phyloP scores from a whole-genome alignment of 1,140 invertebrate species.

The Orchestia grillus region DNA sequence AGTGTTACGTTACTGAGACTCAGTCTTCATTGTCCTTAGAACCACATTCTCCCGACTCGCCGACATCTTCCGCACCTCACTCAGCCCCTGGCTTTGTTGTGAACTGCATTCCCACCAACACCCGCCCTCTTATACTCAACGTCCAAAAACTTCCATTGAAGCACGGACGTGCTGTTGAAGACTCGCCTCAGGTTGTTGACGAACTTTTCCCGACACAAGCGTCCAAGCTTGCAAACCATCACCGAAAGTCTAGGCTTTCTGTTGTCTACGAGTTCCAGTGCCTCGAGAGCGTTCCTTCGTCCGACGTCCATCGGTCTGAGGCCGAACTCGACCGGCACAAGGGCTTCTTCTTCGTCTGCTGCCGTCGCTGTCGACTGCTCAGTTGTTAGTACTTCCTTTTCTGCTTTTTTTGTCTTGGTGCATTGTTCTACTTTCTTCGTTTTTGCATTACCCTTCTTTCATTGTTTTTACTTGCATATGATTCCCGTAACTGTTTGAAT shows the following conservation, averaged over 20 bases:
- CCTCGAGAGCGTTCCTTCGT: neutral
- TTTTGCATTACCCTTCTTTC: neutral
- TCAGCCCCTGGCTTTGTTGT: neutral
- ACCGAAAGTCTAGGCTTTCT: neutral
- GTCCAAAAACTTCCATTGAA: neutral
- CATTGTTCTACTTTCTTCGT: neutral
- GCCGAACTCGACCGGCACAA: neutral
- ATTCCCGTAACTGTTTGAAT: neutral
- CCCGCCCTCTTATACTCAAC: neutral
- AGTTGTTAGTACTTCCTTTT: constrained; percentile 24
- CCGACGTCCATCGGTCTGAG: neutral
- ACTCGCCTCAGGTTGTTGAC: neutral
- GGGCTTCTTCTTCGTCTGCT: constrained; percentile 4
- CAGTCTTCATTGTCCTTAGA: neutral
- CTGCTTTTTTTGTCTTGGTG: neutral
- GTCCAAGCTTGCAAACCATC: neutral
- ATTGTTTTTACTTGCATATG: neutral
- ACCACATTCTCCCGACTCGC: neutral
- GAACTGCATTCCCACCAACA: neutral
- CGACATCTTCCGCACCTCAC: neutral
- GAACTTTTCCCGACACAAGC: neutral
- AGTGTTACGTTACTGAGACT: neutral
- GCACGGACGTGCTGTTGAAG: neutral
- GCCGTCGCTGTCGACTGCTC: constrained; percentile 5
- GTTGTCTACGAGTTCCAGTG: neutral